A percentile compares a stretch with the other conserved stretches of the same genome.
Evolutionary conservation across 2,113 vertebrate genomes (phyloP).

Genomic region (Tragelaphus strepsiceros): DNA sequence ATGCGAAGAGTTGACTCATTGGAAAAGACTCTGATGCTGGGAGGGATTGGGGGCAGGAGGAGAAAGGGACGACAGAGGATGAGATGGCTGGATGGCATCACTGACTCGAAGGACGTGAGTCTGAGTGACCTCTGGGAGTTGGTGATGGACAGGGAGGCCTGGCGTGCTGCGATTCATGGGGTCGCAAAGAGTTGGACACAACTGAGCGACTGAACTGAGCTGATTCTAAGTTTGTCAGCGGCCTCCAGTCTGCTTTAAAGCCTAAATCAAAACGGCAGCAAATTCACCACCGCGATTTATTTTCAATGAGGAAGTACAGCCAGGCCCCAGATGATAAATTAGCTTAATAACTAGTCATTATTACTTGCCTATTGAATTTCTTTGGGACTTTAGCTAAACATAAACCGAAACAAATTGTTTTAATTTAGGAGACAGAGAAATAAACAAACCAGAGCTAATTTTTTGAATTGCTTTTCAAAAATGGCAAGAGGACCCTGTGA

Average conservation of each 20-base stretch:
- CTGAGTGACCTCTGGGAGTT: too few relatives aligned
- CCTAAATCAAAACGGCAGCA: neutral
- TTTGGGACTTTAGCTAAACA: neutral
- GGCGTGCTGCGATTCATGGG: too few relatives aligned
- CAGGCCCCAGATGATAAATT: neutral
- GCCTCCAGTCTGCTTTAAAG: neutral
- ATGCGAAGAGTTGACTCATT: too few relatives aligned
- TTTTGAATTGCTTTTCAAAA: neutral
- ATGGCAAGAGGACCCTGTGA: neutral
- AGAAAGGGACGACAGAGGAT: too few relatives aligned
- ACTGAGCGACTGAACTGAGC: too few relatives aligned
- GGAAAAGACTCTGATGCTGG: too few relatives aligned
- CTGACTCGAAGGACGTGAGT: too few relatives aligned
- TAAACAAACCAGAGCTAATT: neutral
- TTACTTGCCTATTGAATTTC: neutral
- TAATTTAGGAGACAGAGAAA: conserved; percentile 11
- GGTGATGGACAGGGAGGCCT: too few relatives aligned
- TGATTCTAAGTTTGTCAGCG: neutral
- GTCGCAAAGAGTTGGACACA: too few relatives aligned
- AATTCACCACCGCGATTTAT: neutral
- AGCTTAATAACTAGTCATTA: neutral
- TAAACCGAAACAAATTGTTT: neutral
- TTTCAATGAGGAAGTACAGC: neutral
- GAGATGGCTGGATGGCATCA: too few relatives aligned
- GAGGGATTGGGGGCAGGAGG: too few relatives aligned